Base-by-base conservation (phyloP, 2,797 vertebrate genomes). In the Eupleurogrammus muticus region DNA sequence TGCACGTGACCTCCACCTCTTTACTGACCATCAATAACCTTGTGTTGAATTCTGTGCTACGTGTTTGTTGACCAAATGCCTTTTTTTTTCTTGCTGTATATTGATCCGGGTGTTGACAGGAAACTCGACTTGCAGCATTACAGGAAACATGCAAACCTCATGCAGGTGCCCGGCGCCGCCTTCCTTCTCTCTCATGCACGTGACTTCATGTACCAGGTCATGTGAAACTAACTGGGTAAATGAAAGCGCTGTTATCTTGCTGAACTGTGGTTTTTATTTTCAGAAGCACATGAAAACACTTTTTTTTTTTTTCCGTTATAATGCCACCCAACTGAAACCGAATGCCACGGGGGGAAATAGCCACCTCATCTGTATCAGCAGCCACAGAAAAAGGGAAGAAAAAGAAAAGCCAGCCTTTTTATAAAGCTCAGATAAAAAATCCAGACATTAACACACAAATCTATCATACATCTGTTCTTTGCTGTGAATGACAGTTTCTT, bases 221-320 rank as follows among this genome's bases (percentile, higher is more conserved):
- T 69, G 14, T 49, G 66, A 83, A 75, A 74, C 28, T 1, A 46
- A 53, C 11, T 49, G 14, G 40, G 9, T 24, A 58, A 7, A 17
- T n/a, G 7, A 35, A 46, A 38, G 4, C 0, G 0, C 21, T 11
- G 21, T 0, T 2, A 7, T 32, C 19, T 11, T 11, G 1, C 10
- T 32, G 0, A 20, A 13, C n/a, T 16, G 2, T 28, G 19, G 1
- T 32, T 64, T 51, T 54, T 8, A 53, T 36, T 51, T 5, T 19
- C 7, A 3, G 13, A 54, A 1, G 1, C 20, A 23, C 2, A 19
- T 17, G 36, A 53, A 20, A 42, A 13, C 0, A 0, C 6, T 28
- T 28, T 28, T 28, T 28, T 28, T 28, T 28, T 28, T 28, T 20
- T 55, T 66, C 34, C 20, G 53, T 55, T 7, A 12, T 3, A 23